phyloP scores from a whole-genome alignment of 2,113 vertebrate species.

The Haemorhous mexicanus region DNA sequence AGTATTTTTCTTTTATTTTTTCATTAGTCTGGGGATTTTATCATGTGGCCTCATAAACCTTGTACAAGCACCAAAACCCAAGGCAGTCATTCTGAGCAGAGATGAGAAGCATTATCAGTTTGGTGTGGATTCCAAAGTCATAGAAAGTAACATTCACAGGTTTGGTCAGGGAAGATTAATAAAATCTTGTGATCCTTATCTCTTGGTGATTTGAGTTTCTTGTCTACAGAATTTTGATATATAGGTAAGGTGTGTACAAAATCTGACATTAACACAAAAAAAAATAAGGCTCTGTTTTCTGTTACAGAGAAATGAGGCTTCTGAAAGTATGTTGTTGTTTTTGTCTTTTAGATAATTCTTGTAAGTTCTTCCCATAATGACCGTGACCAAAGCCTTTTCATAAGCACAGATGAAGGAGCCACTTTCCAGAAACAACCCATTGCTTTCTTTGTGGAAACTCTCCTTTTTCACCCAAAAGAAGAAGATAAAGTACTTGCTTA shows the following conservation, averaged over 20 bases:
- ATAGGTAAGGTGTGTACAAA: not conserved
- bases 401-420: slow-evolving; percentile 90
- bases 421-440: slow-evolving; percentile 89
- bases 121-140: not conserved
- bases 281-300: not conserved
- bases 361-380: slow-evolving; percentile 90
- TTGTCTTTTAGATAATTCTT: slow-evolving; percentile 86
- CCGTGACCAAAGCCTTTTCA: slow-evolving; percentile 90
- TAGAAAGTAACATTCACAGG: not conserved
- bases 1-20: not conserved
- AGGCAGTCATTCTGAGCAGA: not conserved
- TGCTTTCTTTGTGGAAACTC: slow-evolving; percentile 84
- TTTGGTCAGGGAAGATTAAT: not conserved
- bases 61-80: not conserved
- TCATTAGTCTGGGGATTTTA: not conserved
- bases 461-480: slow-evolving; percentile 92
- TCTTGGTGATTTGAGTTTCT: not conserved
- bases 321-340: not conserved
- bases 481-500: slow-evolving; percentile 94
- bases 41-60: not conserved
- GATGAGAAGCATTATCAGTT: not conserved
- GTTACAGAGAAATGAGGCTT: not conserved
- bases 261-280: not conserved
- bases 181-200: not conserved
- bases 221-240: not conserved